phyloP scores from a whole-genome alignment of 2,888 invertebrate species.

The Spatulosminthurus flaviceps region DNA sequence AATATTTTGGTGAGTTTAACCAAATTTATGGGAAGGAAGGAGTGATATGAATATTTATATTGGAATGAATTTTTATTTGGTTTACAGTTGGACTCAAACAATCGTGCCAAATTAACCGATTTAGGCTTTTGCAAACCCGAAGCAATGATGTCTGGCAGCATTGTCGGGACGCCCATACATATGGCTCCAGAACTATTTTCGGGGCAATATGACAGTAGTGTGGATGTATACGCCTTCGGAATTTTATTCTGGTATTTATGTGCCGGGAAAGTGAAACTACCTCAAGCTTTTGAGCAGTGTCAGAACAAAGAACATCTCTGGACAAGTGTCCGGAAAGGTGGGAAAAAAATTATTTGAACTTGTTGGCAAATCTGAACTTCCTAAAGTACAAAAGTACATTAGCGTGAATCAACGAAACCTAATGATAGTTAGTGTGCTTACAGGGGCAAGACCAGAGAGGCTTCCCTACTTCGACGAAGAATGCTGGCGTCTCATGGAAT shows the following conservation, averaged over 20 bases:
- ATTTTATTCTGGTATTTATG: constrained; percentile 91
- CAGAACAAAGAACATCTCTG: constrained; percentile 87
- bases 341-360: too few relatives aligned
- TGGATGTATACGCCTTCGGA: constrained; percentile 90
- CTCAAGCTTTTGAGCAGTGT: constrained; percentile 82
- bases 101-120: constrained; percentile 84
- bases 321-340: constrained; percentile 84
- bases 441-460: constrained; percentile 84
- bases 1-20: constrained; percentile 88
- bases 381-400: too few relatives aligned
- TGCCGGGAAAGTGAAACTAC: constrained; percentile 81
- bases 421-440: too few relatives aligned
- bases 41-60: too few relatives aligned
- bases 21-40: too few relatives aligned
- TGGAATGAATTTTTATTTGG: too few relatives aligned
- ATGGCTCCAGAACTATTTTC: constrained; percentile 90
- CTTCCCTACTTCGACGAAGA: constrained; percentile 78
- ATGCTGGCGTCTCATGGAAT: constrained; percentile 85
- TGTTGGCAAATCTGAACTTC: too few relatives aligned
- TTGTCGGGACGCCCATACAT: constrained; percentile 88
- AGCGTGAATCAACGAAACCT: too few relatives aligned
- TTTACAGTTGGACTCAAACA: constrained; percentile 73
- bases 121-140: constrained; percentile 90
- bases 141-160: constrained; percentile 88
- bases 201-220: constrained; percentile 82